Evolutionary conservation across 2,797 vertebrate genomes (phyloP), one percentile per base, ranked within the genome.

Genomic region (Trachops cirrhosus): DNA sequence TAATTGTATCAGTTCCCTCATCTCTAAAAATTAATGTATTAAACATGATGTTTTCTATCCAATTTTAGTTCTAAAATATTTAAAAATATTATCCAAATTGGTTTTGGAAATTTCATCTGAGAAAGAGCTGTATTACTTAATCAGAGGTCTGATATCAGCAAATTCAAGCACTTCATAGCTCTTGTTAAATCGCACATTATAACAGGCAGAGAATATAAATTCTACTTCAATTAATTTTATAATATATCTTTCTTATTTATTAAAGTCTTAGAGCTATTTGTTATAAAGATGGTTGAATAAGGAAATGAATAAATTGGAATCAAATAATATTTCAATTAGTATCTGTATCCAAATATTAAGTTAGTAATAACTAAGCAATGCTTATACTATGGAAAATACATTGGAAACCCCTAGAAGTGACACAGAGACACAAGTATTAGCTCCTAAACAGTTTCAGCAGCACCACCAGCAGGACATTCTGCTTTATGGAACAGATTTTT

Each of bases 401-500:
- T 46, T 62, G 12, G 26, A 74, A 84, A 7, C 7, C 3, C 44
- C 2, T 7, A 4, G 21, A 50, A 29, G 7, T 29, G 29, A 14
- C 26, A 32, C 0, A 7, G 46, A 18, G 70, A 91, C 75, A 15
- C 54, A 78, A 74, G 29, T 50, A 50, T 86, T 64, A 84, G 29
- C 18, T 96, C 89, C 93, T 77, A 64, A 89, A 86, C 3, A 79
- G 24, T 46, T 79, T 97, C 90, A 97, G 94, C 86, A 96, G 83
- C 71, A 94, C 87, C 73, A 93, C n/a, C 67, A 97, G 86, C 74
- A 97, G 84, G 77, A 37, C 87, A 62, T 48, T 75, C 48, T 97
- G 16, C 18, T 39, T 74, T 91, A 1, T 10, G 29, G 62, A 92
- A 86, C 37, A 24, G 48, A 94, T 95, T 59, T 92, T 97, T 57